These are phyloP conservation scores for Drosophila siamana DNA, from an alignment of 2,888 invertebrate species.

Conservation along the genomic window DNA sequence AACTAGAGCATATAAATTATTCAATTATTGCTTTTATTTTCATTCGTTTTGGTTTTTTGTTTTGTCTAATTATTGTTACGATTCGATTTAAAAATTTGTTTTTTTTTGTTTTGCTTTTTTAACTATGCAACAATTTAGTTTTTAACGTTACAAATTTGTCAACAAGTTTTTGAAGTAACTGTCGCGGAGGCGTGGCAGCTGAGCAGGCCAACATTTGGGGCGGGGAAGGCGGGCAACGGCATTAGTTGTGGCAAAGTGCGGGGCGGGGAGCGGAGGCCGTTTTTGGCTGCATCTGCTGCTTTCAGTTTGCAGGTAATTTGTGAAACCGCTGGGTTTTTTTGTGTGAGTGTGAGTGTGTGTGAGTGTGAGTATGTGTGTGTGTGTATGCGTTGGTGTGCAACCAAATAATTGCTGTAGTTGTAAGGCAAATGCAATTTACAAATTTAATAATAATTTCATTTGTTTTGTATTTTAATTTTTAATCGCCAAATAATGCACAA, in stretches of 20 bases:
- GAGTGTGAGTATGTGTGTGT: slow-evolving; percentile 49
- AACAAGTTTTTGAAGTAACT: slow-evolving; percentile 58
- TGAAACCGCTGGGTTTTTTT: slow-evolving; percentile 80
- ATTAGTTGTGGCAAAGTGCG: neutral
- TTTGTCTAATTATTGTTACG: slow-evolving; percentile 76
- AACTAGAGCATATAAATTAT: slow-evolving; percentile 73
- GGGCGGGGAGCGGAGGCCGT: neutral
- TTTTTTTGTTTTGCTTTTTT: slow-evolving; percentile 39
- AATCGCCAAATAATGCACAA: slow-evolving; percentile 46
- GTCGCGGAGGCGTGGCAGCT: slow-evolving; percentile 10
- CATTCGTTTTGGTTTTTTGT: slow-evolving; percentile 43
- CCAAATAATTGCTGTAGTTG: slow-evolving; percentile 55
- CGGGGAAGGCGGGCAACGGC: neutral
- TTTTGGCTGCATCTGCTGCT: slow-evolving; percentile 38
- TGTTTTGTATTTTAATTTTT: too few species aligned
- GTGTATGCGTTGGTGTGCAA: too few species aligned
- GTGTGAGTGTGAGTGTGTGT: slow-evolving; percentile 47
- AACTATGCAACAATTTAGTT: slow-evolving; percentile 77
- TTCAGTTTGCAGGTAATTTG: slow-evolving; percentile 77
- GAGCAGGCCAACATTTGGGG: slow-evolving; percentile 1
- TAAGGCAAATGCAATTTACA: slow-evolving; percentile 62
- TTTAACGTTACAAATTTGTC: slow-evolving; percentile 68
- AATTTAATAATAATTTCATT: slow-evolving; percentile 40
- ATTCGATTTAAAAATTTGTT: slow-evolving; percentile 73
- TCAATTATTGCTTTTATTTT: slow-evolving; percentile 80